Base-by-base conservation (phyloP, 2,113 vertebrate genomes). In the Pipra filicauda region DNA sequence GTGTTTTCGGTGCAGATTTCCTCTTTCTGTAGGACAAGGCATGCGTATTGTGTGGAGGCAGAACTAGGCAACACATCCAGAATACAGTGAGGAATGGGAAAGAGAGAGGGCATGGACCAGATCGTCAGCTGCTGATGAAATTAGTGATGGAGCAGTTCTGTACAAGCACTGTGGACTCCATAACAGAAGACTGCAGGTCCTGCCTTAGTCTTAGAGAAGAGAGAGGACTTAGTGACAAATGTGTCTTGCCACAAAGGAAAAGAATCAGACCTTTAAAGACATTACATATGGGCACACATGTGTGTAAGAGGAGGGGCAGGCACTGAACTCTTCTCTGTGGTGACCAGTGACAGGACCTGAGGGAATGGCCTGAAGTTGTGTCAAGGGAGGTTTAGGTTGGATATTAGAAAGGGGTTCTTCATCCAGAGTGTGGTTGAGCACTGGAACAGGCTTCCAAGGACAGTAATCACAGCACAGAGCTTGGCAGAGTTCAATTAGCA, bases 271-370 rank as follows among this genome's bases (percentile, higher is more conserved):
- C 6, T 76, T 65, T 43, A 33, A 61, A 37, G 37, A 52, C 11
- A 6, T 5, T 43, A 11, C 26, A 6, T 59, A 8, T n/a, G n/a
- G 10, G 8, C 19, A 18, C 4, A 3, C 2, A 3, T 0, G 0
- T 7, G 3, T 58, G 21, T 27, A 62, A 62, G 59, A 37, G 59
- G 11, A 62, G 26, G 24, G n/a, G 59, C 11, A 39, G 16, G 26
- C 17, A 39, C 57, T 35, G 57, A 58, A 37, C 9, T 59, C n/a
- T 59, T 35, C 22, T 61, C 35, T 39, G 35, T 61, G 24, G 59
- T 61, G 35, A 61, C 16, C 59, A 41, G 37, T 28, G 59, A 20
- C 12, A 41, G 17, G 37, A 41, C 12, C 8, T 12, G 17, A 41
- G 26, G 59, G 24, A 39, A 27, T 39, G 16, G 59, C 35, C 59